A percentile compares a stretch with the other conserved stretches of the same genome.
Conservation (phyloP, 2,113 vertebrate genomes). For the Panthera uncia region DNA sequence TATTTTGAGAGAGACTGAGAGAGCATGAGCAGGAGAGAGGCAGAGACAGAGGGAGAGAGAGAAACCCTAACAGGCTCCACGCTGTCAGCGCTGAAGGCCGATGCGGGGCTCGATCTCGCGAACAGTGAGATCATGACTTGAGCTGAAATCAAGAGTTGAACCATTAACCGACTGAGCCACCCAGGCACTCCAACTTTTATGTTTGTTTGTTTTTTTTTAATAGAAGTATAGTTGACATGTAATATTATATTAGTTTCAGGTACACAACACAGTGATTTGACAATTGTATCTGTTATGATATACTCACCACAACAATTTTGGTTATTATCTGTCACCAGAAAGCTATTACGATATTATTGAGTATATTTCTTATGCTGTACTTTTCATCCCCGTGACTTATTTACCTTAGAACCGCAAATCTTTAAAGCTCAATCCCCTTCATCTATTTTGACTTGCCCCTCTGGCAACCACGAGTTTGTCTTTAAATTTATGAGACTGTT, state of each 20-base stretch:
- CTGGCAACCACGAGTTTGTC: background rate
- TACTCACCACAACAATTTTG: background rate
- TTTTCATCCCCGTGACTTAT: background rate
- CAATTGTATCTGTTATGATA: background rate
- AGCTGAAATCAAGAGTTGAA: no score
- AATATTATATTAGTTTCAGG: background rate
- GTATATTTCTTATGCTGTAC: background rate
- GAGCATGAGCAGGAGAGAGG: no score
- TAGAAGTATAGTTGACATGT: background rate
- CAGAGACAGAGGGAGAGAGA: no score
- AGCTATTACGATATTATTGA: background rate
- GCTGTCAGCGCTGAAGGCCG: no score
- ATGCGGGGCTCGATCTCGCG: no score
- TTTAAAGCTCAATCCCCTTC: background rate
- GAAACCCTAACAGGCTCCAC: no score
- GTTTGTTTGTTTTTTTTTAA: background rate
- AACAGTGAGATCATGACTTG: no score
- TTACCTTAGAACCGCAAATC: background rate
- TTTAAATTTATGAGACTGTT: background rate
- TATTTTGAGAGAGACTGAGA: no score
- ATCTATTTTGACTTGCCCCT: background rate
- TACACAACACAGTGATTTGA: background rate
- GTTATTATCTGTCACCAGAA: background rate
- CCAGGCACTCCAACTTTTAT: background rate
- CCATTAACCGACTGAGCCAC: no score